Percentiles rank a stretch among this genome's conserved stretches.
These are phyloP conservation scores for Eutolmus rufibarbis DNA, from an alignment of 2,888 invertebrate species.

Conservation along the genomic window DNA sequence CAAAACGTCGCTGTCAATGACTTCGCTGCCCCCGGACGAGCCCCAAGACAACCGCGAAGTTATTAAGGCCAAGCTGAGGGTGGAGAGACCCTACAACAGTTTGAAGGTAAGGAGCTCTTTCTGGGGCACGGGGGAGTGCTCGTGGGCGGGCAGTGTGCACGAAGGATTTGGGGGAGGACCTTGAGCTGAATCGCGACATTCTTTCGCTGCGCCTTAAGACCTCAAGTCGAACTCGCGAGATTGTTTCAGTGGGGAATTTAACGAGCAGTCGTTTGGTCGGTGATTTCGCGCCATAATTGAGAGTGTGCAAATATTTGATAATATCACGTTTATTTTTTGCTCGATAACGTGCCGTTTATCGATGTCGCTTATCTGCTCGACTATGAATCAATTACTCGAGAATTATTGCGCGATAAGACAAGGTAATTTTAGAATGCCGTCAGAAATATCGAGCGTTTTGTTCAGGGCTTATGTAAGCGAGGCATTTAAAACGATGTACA, in stretches of 20 bases:
- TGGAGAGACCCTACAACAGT: slow-evolving; percentile 83
- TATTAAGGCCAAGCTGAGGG: slow-evolving; percentile 64
- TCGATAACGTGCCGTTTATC: background rate
- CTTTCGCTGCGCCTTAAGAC: background rate
- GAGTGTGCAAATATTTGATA: slow-evolving; percentile 20
- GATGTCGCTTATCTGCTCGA: background rate
- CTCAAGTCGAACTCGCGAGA: background rate
- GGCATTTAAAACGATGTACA: background rate
- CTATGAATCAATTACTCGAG: background rate
- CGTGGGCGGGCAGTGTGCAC: too few species aligned
- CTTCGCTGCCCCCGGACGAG: slow-evolving; percentile 76
- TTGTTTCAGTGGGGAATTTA: background rate
- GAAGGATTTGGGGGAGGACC: background rate
- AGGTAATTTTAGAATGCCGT: background rate
- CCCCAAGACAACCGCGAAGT: slow-evolving; percentile 64
- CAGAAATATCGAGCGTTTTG: background rate
- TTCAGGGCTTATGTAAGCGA: background rate
- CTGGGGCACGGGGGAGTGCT: background rate
- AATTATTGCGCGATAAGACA: background rate
- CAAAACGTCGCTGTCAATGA: slow-evolving; percentile 69
- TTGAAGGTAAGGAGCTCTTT: slow-evolving; percentile 65
- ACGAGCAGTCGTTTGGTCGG: background rate
- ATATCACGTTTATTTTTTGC: background rate
- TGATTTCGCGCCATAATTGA: background rate
- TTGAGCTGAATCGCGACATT: background rate